Conservation (phyloP, 2,888 invertebrate genomes). For the Octodonta nipae region DNA sequence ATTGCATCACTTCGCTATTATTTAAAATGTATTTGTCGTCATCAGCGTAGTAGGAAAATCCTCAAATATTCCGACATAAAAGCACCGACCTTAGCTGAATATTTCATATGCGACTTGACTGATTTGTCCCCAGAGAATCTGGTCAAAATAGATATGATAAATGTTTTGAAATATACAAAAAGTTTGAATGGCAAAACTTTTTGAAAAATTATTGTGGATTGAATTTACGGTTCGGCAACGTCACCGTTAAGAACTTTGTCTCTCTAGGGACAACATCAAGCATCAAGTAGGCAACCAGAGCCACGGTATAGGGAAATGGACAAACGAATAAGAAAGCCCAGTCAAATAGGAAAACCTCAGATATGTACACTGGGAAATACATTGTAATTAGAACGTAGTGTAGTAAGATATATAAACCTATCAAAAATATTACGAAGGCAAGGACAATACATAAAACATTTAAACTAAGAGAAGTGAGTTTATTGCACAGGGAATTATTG, state of each 20-base stretch:
- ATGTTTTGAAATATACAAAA: constrained; percentile 30
- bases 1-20: no score
- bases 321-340: neutral
- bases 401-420: no score
- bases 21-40: no score
- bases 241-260: neutral
- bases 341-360: neutral
- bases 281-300: constrained; percentile 33
- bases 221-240: constrained; percentile 25
- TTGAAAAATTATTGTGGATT: constrained; percentile 34
- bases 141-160: constrained; percentile 35
- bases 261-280: constrained; percentile 10
- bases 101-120: no score
- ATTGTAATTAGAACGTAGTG: no score
- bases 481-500: no score
- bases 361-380: neutral
- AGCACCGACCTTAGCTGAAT: no score
- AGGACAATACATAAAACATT: no score
- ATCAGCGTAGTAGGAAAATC: no score
- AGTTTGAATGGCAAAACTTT: constrained; percentile 30
- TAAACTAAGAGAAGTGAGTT: no score
- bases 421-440: no score
- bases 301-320: constrained; percentile 25
- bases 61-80: no score
- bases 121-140: constrained; percentile 26